Percentiles rank a stretch among this genome's conserved stretches.
These are phyloP conservation scores for Sebastes paucispinis DNA, from an alignment of 2,797 vertebrate genomes.

Conservation along the genomic window DNA sequence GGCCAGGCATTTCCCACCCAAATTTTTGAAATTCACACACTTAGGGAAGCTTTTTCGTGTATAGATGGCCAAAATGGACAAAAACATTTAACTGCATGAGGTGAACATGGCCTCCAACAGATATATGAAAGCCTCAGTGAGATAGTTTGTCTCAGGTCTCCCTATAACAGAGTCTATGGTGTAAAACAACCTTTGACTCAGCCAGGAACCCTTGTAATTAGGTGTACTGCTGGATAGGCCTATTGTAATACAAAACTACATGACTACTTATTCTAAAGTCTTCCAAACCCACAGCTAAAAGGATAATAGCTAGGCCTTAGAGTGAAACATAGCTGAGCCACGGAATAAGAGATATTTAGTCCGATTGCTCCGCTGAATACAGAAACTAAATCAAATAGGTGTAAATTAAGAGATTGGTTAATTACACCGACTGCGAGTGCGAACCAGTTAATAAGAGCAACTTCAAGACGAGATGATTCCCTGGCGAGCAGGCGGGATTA, in stretches of 20 bases:
- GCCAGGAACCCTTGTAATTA: conserved; percentile 73
- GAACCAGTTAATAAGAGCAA: conserved; percentile 87
- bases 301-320: conserved; percentile 80
- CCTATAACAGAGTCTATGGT: conserved; percentile 19
- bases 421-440: conserved; percentile 77
- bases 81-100: neutral
- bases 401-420: conserved; percentile 79
- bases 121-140: conserved; percentile 14
- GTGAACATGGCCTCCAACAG: conserved; percentile 13
- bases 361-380: conserved; percentile 71
- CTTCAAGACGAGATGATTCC: conserved; percentile 83
- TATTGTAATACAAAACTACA: conserved; percentile 80
- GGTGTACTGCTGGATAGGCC: conserved; percentile 63
- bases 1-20: neutral
- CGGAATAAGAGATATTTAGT: conserved; percentile 78
- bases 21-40: neutral
- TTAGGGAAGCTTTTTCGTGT: neutral
- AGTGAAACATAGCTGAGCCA: conserved; percentile 76
- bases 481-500: conserved; percentile 86
- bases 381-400: conserved; percentile 78
- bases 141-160: conserved; percentile 14
- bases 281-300: conserved; percentile 77
- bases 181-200: conserved; percentile 51
- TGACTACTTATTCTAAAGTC: conserved; percentile 75
- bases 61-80: neutral